Evolutionary conservation across 2,113 vertebrate genomes (phyloP).

Genomic region (Pygathrix nemaeus): DNA sequence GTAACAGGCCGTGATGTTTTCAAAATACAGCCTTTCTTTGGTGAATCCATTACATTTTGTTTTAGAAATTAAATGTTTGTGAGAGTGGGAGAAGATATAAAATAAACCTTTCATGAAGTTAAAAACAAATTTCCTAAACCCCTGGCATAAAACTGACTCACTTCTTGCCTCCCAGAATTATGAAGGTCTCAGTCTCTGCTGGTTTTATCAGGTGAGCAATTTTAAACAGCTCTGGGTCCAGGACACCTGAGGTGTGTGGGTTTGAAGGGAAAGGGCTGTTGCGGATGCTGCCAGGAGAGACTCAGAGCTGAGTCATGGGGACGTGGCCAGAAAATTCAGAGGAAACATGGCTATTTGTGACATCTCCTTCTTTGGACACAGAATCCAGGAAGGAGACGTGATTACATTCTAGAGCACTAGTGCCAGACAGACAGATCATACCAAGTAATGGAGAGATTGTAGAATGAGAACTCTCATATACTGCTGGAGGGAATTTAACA

Average conservation of each 20-base stretch:
- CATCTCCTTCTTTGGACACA: background rate
- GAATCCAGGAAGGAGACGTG: background rate
- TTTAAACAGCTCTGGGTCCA: background rate
- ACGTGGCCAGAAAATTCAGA: background rate
- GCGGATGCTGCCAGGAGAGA: background rate
- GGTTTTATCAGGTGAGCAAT: background rate
- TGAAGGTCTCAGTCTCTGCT: background rate
- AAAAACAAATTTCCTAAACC: background rate
- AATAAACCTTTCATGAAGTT: background rate
- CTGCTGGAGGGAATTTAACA: background rate
- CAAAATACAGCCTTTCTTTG: background rate
- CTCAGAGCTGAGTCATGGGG: too few species aligned
- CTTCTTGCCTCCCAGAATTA: background rate
- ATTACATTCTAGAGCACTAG: background rate
- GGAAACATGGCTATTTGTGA: background rate
- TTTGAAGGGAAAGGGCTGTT: background rate
- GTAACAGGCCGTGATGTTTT: background rate
- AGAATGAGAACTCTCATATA: background rate
- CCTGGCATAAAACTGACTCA: background rate
- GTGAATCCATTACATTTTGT: background rate
- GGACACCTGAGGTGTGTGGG: background rate
- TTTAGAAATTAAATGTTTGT: background rate
- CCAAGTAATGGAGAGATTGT: background rate
- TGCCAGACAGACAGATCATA: background rate
- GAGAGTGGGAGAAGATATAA: background rate